These are phyloP conservation scores for Sitodiplosis mosellana DNA, from an alignment of 1,140 invertebrate genomes.

Conservation along the genomic window DNA sequence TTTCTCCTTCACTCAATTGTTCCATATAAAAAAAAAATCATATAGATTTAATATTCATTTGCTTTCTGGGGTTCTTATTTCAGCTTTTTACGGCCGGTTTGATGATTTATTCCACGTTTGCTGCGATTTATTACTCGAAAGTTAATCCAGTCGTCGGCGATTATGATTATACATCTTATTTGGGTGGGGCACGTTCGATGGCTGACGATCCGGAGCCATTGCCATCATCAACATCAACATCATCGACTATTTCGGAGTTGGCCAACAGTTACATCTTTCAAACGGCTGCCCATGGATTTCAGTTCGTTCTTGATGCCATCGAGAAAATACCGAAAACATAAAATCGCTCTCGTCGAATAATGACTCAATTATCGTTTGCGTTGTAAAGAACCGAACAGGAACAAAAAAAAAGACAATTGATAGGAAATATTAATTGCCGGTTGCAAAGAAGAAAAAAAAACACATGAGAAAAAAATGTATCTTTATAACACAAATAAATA, in stretches of 20 bases:
- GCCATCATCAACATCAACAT: slow-evolving; percentile 5
- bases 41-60: neutral
- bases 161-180: slow-evolving; percentile 52
- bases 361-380: no score
- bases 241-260: slow-evolving; percentile 1
- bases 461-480: no score
- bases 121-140: slow-evolving; percentile 69
- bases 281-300: slow-evolving; percentile 14
- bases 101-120: slow-evolving; percentile 62
- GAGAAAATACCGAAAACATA: slow-evolving; percentile 18
- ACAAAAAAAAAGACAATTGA: no score
- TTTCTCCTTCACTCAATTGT: neutral
- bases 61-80: slow-evolving; percentile 13
- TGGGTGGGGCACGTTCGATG: slow-evolving; percentile 30
- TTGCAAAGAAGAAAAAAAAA: no score
- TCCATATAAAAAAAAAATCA: neutral
- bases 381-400: no score
- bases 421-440: no score
- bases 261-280: slow-evolving; percentile 12
- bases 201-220: slow-evolving; percentile 24
- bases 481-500: no score
- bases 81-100: slow-evolving; percentile 57
- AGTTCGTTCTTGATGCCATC: slow-evolving; percentile 23
- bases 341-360: neutral
- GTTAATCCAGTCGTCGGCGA: slow-evolving; percentile 57